Evolutionary conservation across 1,140 invertebrate species (phyloP), one percentile per base, ranked within the genome.

Genomic region (Colletes gigas): DNA sequence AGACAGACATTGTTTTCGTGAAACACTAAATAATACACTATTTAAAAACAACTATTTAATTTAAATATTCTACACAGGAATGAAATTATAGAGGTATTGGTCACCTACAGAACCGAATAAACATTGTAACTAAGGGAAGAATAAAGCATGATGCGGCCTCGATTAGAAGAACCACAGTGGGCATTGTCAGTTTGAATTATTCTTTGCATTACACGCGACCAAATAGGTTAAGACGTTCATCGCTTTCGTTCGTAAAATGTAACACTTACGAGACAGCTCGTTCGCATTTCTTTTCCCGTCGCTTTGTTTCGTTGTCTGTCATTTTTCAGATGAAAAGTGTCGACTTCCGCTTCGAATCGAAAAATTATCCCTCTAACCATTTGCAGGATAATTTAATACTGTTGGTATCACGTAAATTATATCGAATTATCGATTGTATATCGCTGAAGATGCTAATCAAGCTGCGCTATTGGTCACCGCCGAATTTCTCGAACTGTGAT

Each of bases 211-310:
- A 10, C 21, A 66, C 12, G 2, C 0, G 41, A 30, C 7, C 14
- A 79, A 55, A 79, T 79, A 79, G 77, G 77, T 79, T 79, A 79
- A 79, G 77, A 39, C 19, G 60, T 72, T 79, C 73, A 79, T 39
- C 41, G 52, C 7, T 39, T 57, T 65, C 15, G 7, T 50, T 0
- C 15, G 8, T 21, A 15, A 79, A 73, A 59, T 57, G 0, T 55
- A 50, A 9, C 60, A n/a, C 60, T 79, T 19, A 79, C 77, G 60
- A 73, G 74, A 77, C 74, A 50, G 15, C 44, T 2, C 14, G 77
- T 73, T 6, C 21, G 19, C 50, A n/a, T 47, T 6, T 79, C 17
- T 4, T 5, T 65, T 8, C 41, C 50, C 14, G 60, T 15, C 19
- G 12, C 0, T 72, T 73, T 39, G 50, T 66, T 47, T 19, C 12